These are phyloP conservation scores for Drosophila histrio DNA, from an alignment of 2,888 invertebrate species.

Conservation along the genomic window DNA sequence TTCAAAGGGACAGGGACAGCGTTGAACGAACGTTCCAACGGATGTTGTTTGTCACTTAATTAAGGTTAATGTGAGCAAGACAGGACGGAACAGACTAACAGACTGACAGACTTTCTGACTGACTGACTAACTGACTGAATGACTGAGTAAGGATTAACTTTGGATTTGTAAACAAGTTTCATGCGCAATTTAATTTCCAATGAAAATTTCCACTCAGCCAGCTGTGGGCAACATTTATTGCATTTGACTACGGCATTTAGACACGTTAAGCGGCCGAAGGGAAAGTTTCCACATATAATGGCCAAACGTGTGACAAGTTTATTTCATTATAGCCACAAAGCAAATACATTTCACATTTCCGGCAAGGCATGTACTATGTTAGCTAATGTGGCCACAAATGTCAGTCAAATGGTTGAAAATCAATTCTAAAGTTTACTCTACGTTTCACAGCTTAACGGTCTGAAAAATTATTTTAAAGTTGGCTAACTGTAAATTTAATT, in stretches of 20 bases:
- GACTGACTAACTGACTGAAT: conserved; percentile 22
- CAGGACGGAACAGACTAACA: conserved; percentile 10
- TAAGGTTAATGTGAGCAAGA: conserved; percentile 73
- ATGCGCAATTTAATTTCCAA: conserved; percentile 77
- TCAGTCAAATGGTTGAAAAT: conserved; percentile 42
- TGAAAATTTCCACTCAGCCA: conserved; percentile 51
- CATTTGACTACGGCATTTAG: conserved; percentile 50
- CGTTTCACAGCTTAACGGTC: conserved; percentile 27
- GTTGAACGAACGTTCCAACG: conserved; percentile 15
- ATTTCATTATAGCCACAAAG: conserved; percentile 58
- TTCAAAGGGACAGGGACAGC: conserved; percentile 10
- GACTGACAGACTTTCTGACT: not conserved
- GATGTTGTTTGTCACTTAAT: conserved; percentile 77
- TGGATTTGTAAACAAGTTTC: conserved; percentile 72
- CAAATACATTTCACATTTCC: conserved; percentile 47
- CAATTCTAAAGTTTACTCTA: conserved; percentile 35
- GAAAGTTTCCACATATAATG: conserved; percentile 13
- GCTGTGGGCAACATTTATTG: conserved; percentile 54
- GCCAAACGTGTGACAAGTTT: conserved; percentile 63
- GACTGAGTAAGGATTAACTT: conserved; percentile 68
- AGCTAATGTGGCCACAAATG: conserved; percentile 31
- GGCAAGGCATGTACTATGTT: not conserved
- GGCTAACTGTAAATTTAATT: conserved; percentile 58
- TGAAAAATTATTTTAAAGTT: conserved; percentile 53
- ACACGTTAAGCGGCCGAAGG: not conserved